Conservation (phyloP, 92 coral and sea anemone species). For the Palythoa heliodiscus region DNA sequence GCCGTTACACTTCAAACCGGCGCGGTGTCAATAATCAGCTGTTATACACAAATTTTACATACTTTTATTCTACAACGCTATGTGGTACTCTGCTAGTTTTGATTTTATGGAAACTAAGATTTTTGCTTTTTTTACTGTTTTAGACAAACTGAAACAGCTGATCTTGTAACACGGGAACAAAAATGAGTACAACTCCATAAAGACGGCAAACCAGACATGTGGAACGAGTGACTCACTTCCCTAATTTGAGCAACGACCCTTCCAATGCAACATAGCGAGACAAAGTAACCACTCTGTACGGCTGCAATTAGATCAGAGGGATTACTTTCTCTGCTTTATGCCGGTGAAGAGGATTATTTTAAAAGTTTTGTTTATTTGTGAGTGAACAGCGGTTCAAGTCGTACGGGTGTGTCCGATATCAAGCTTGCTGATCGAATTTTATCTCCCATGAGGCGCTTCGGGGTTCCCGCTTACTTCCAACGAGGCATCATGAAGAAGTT, state of each 20-base stretch:
- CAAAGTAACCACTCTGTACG: background rate
- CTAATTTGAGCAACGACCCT: background rate
- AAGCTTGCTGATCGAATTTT: background rate
- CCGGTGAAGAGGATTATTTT: background rate
- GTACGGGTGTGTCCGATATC: conserved; percentile 27
- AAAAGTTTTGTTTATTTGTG: background rate
- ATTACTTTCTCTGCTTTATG: background rate
- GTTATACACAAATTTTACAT: background rate
- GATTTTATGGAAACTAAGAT: background rate
- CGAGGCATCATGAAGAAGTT: background rate
- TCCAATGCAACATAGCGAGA: background rate
- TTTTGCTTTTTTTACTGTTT: background rate
- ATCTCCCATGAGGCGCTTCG: conserved; percentile 45
- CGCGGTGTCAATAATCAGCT: background rate
- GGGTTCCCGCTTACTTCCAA: background rate
- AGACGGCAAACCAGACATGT: conserved; percentile 35
- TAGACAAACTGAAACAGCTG: background rate
- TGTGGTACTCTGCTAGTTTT: background rate
- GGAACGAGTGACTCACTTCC: conserved; percentile 7
- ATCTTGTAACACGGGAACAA: conserved; percentile 7
- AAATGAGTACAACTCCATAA: background rate
- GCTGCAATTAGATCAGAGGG: background rate
- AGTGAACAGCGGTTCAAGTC: background rate
- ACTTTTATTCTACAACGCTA: background rate
- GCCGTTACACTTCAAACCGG: background rate